Percentiles rank a stretch among this genome's conserved stretches.
These are phyloP conservation scores for Philypnodon macrostomus DNA, from an alignment of 2,797 vertebrate genomes.

Conservation along the genomic window DNA sequence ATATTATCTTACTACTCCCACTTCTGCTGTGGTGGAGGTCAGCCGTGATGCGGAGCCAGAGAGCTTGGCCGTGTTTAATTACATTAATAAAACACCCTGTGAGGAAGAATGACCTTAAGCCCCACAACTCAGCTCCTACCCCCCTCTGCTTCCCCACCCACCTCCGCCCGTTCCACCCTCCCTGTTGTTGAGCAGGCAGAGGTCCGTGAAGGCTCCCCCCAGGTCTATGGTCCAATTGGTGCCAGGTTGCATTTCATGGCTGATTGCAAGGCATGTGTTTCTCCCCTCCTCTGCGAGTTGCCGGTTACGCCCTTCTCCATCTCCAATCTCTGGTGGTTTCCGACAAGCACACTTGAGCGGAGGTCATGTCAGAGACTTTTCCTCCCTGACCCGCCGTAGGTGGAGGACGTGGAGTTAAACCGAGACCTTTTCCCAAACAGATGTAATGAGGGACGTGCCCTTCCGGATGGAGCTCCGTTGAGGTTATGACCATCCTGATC, in stretches of 20 bases:
- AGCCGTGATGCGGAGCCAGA: slow-evolving; percentile 63
- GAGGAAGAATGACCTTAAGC: slow-evolving; percentile 69
- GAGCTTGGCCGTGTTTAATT: slow-evolving; percentile 73
- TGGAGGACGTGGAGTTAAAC: slow-evolving; percentile 44
- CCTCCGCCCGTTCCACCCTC: slow-evolving; percentile 22
- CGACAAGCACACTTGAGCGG: slow-evolving; percentile 67
- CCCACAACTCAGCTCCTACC: slow-evolving; percentile 40
- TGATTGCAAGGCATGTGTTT: slow-evolving; percentile 71
- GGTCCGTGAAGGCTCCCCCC: slow-evolving; percentile 53
- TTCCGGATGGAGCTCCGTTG: slow-evolving; percentile 54
- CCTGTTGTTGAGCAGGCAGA: slow-evolving; percentile 46
- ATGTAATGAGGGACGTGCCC: slow-evolving; percentile 65
- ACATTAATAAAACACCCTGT: slow-evolving; percentile 77
- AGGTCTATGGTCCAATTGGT: slow-evolving; percentile 61
- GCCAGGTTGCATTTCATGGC: slow-evolving; percentile 75
- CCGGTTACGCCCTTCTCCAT: slow-evolving; percentile 58
- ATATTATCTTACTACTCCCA: too few species aligned
- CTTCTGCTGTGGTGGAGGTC: too few species aligned
- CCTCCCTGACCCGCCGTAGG: slow-evolving; percentile 57
- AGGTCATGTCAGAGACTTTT: slow-evolving; percentile 70
- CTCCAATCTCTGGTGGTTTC: slow-evolving; percentile 68
- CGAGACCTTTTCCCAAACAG: slow-evolving; percentile 48
- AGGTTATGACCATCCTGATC: slow-evolving; percentile 48
- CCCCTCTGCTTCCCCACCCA: slow-evolving; percentile 25
- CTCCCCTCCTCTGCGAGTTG: slow-evolving; percentile 43